Base-by-base conservation (phyloP, 2,888 invertebrate species). In the Tachina fera region DNA sequence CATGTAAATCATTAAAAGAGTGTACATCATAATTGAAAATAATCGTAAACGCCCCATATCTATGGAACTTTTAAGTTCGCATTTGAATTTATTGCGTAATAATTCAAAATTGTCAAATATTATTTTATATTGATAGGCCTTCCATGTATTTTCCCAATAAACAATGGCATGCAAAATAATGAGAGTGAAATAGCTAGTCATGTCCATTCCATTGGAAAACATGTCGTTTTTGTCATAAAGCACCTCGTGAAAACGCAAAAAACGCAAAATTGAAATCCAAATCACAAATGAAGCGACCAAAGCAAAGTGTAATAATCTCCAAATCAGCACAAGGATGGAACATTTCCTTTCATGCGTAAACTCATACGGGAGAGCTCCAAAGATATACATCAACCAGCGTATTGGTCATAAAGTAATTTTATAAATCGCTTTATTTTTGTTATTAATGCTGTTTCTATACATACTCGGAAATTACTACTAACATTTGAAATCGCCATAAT, bases 181-280 rank as follows among this genome's bases (percentile, higher is more conserved):
- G 1, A 91, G 60, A 0, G 76, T 72, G 0, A 60, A 14, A 74
- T 87, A 90, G n/a, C 86, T 87, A 0, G 87, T 3, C 9, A 87
- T 10, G 56, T 90, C 90, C 41, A 91, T 74, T 3, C 56, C 45
- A 11, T 82, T 87, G 4, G 91, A 90, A 10, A 91, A 87, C 3
- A 56, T 47, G 74, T 90, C 91, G n/a, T 74, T 22, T 3, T 84
- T 65, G 14, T 79, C 79, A 45, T 86, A 82, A 1, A 83, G 39
- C 1, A 83, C 83, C n/a, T 86, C 79, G 47, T 83, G 65, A 68
- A 49, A 79, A 13, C 82, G 58, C 11, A 71, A 14, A 22, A 86
- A 74, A 1, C 84, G 82, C 11, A 84, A 22, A 61, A 81, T 19
- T 8, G 84, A 81, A 49, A 84, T 53, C 67, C 60, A 77, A 58